Percentiles rank a stretch among this genome's conserved stretches.
Evolutionary conservation across 2,888 invertebrate species (phyloP).

Genomic region (Andricus curvator): DNA sequence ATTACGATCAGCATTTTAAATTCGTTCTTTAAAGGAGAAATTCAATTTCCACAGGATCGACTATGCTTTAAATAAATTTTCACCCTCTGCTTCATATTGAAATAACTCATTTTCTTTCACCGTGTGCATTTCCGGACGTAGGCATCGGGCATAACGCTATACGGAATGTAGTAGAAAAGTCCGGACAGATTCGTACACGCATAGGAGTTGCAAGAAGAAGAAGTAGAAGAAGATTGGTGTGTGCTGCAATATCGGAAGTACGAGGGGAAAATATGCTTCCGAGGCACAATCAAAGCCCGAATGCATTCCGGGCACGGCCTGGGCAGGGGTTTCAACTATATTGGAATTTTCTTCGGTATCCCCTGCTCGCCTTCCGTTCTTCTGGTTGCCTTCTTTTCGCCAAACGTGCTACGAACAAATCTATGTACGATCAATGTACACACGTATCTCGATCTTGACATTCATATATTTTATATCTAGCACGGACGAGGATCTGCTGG

Average conservation of each 20-base stretch:
- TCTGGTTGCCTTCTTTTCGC: slow-evolving; percentile 35
- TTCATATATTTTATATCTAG: slow-evolving; percentile 15
- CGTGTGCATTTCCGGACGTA: slow-evolving; percentile 4
- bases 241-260: slow-evolving; percentile 63
- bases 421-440: slow-evolving; percentile 39
- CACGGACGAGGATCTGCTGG: slow-evolving; percentile 1
- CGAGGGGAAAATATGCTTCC: slow-evolving; percentile 73
- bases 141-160: background rate
- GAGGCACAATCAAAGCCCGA: slow-evolving; percentile 75
- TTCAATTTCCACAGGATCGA: background rate
- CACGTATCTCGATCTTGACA: slow-evolving; percentile 40
- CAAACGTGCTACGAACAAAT: slow-evolving; percentile 36
- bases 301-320: slow-evolving; percentile 74
- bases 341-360: slow-evolving; percentile 73
- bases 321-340: slow-evolving; percentile 72
- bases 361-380: slow-evolving; percentile 50
- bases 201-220: slow-evolving; percentile 17
- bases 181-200: slow-evolving; percentile 19
- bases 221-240: slow-evolving; percentile 22
- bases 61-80: slow-evolving; percentile 13
- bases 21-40: background rate
- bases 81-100: background rate
- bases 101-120: slow-evolving; percentile 23
- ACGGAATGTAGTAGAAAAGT: slow-evolving; percentile 18
- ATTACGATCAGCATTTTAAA: background rate